phyloP scores from a whole-genome alignment of 1,140 invertebrate genomes.

The Cydia strobilella region DNA sequence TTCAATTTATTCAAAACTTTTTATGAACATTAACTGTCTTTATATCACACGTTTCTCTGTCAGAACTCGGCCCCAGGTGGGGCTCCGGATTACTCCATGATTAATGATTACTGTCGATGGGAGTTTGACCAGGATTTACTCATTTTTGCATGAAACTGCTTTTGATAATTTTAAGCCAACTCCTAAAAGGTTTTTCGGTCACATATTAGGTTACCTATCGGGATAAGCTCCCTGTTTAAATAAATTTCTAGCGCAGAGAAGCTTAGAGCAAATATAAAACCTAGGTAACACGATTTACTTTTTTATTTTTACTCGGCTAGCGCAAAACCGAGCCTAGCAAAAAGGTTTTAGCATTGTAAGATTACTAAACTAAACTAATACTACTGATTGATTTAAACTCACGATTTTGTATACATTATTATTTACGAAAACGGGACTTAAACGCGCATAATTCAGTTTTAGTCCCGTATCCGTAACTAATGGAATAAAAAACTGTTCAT shows the following conservation, averaged over 20 bases:
- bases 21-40: not conserved
- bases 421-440: too few species aligned
- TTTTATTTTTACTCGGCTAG: not conserved
- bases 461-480: too few species aligned
- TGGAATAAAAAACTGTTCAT: too few species aligned
- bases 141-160: slow-evolving; percentile 6
- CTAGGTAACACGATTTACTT: not conserved
- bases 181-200: slow-evolving; percentile 16
- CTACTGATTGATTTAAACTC: too few species aligned
- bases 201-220: not conserved
- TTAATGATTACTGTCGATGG: slow-evolving; percentile 14
- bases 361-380: too few species aligned
- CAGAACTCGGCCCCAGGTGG: not conserved
- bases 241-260: not conserved
- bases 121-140: slow-evolving; percentile 2
- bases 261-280: not conserved
- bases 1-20: too few species aligned
- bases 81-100: slow-evolving; percentile 3
- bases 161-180: slow-evolving; percentile 5
- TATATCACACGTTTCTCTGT: not conserved
- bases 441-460: too few species aligned
- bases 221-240: not conserved
- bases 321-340: too few species aligned
- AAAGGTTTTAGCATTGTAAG: too few species aligned
- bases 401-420: too few species aligned